Evolutionary conservation across 2,888 invertebrate species (phyloP).

Genomic region (Ochropleura plecta): DNA sequence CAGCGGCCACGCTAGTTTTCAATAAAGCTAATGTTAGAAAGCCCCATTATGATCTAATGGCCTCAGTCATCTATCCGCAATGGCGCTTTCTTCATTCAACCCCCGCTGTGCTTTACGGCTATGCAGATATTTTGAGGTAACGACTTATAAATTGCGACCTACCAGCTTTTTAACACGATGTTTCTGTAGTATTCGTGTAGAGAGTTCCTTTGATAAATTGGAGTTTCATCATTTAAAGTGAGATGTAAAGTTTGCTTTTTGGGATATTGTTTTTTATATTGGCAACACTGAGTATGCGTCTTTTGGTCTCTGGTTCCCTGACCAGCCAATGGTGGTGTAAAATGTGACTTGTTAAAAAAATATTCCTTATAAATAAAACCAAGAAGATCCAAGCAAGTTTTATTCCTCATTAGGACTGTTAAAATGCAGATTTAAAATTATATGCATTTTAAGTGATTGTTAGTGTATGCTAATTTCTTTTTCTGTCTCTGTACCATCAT

Average conservation of each 20-base stretch:
- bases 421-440: background rate
- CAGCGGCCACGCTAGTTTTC: constrained; percentile 64
- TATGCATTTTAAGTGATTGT: background rate
- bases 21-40: constrained; percentile 66
- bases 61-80: constrained; percentile 84
- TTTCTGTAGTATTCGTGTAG: constrained; percentile 16
- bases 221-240: constrained; percentile 28
- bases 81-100: constrained; percentile 77
- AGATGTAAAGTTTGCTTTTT: constrained; percentile 7
- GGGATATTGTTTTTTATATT: too few species aligned
- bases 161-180: constrained; percentile 39
- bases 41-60: constrained; percentile 71
- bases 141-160: constrained; percentile 53
- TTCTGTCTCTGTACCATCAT: background rate
- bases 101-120: constrained; percentile 62
- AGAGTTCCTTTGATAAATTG: constrained; percentile 22
- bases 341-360: too few species aligned
- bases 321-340: too few species aligned
- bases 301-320: too few species aligned
- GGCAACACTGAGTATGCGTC: too few species aligned
- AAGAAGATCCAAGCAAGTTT: too few species aligned
- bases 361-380: too few species aligned
- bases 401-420: too few species aligned
- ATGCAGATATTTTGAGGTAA: constrained; percentile 69
- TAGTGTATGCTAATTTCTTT: background rate